Base-by-base conservation (phyloP, 2,888 invertebrate genomes). In the Melanargia galathea region DNA sequence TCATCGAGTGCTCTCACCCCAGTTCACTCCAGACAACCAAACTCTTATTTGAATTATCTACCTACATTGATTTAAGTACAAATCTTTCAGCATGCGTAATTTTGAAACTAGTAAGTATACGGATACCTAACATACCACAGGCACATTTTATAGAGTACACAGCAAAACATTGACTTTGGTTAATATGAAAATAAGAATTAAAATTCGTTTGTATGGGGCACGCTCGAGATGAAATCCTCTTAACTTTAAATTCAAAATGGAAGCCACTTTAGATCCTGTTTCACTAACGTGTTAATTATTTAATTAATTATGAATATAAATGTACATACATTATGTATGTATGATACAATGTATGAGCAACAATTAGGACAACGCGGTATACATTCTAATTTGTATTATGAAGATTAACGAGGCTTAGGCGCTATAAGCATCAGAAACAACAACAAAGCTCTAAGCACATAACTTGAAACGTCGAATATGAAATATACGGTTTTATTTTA, bases 381-480 rank as follows among this genome's bases (percentile, higher is more conserved):
- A 56, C 62, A 64, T 68, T 61, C 64, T 66, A 71, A 70, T 66
- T 71, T 64, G 66, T 70, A 64, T 69, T 63, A 70, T 71, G 69
- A 68, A 73, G 70, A 71, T 70, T 67, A 70, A 70, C 70, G 71
- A 71, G 64, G 65, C 61, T 65, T 69, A 70, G 68, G 57, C 63
- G 64, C 56, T 63, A 60, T 61, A 60, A 65, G 66, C 66, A 65
- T 52, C 66, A 57, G 55, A 63, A 68, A 67, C 66, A 71, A 70
- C 68, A 70, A 68, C 71, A 65, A 64, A 63, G 64, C 65, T 65
- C 67, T 66, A 65, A 71, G 66, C 69, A 65, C 62, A 66, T 68
- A 70, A 70, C 66, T 71, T 70, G 62, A 69, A 67, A 67, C 67
- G 62, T 70, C 62, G 63, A 64, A 62, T 30, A 16, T 62, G 63